Base-by-base conservation (phyloP, 2,888 invertebrate species). In the Leptothorax acervorum region DNA sequence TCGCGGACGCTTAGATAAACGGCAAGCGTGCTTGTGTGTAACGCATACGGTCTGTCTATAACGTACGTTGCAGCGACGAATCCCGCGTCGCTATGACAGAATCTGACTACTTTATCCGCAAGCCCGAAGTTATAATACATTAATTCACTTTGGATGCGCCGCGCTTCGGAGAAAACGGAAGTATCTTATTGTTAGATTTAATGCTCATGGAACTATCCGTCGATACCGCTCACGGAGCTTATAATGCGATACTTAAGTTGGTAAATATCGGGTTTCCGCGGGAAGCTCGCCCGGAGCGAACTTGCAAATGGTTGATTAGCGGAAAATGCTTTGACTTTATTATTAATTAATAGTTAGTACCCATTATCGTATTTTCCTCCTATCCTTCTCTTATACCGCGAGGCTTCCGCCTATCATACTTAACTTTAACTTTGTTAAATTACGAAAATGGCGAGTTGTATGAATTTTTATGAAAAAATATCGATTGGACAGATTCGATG, bases 1-100 rank as follows among this genome's bases (percentile, higher is more conserved):
- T 92, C 89, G 4, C 83, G 83, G 86, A 86, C 89, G 89, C 90
- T 48, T 15, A 89, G 89, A 89, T 90, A 91, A 92, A 89, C 89
- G 73, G 65, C 87, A 83, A 60, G 12, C 57, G 23, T 48, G 48
- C 45, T 9, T 45, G 12, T 45, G 12, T 53, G 31, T 31, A 35
- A 48, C 11, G 15, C 31, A 65, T 70, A 45, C 60, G 78, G 83
- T 87, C 81, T 88, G 83, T 85, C 88, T 88, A 86, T 88, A 85
- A 82, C 31, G 66, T 86, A 76, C 45, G 68, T 53, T 66, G 66
- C 65, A 76, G 45, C 71, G 57, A 39, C 62, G 55, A 53, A 23
- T 60, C 31, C 71, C 73, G 31, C 57, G n/a, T 66, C 55, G 55
- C 31, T 9, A 0, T 48, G 71, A 79, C 73, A 11, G 51, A 76